These are phyloP conservation scores for Sebastes itinus DNA, from an alignment of 2,797 vertebrate species.

Conservation along the genomic window DNA sequence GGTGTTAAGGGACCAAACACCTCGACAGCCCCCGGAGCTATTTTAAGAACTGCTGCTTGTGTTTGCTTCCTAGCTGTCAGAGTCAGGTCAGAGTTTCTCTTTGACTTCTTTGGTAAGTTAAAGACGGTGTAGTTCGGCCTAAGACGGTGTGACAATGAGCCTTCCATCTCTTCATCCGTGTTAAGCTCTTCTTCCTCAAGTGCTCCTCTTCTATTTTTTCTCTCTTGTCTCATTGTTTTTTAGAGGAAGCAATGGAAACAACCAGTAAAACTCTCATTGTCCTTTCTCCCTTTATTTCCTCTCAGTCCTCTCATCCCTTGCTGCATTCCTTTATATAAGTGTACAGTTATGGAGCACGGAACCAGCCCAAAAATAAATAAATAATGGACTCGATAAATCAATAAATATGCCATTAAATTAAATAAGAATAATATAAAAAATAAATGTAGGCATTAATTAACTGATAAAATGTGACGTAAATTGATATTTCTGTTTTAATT, in stretches of 20 bases:
- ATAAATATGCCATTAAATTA: too few species aligned
- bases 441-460: too few species aligned
- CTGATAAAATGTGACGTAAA: too few species aligned
- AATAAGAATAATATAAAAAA: too few species aligned
- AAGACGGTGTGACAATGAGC: neutral
- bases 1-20: slow-evolving; percentile 30
- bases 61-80: slow-evolving; percentile 5
- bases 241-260: neutral
- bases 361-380: rapidly evolving
- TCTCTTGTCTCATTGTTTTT: neutral
- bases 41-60: slow-evolving; percentile 47
- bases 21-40: slow-evolving; percentile 21
- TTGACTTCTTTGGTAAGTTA: neutral
- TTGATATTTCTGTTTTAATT: too few species aligned
- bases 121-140: neutral
- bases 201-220: neutral
- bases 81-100: slow-evolving; percentile 28
- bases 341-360: neutral
- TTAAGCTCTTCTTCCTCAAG: neutral
- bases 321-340: neutral
- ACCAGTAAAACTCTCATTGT: neutral
- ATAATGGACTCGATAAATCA: too few species aligned
- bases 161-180: neutral
- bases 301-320: neutral
- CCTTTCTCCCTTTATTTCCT: neutral